Base-by-base conservation (phyloP, 2,113 vertebrate species). In the Hippoglossus stenolepis region DNA sequence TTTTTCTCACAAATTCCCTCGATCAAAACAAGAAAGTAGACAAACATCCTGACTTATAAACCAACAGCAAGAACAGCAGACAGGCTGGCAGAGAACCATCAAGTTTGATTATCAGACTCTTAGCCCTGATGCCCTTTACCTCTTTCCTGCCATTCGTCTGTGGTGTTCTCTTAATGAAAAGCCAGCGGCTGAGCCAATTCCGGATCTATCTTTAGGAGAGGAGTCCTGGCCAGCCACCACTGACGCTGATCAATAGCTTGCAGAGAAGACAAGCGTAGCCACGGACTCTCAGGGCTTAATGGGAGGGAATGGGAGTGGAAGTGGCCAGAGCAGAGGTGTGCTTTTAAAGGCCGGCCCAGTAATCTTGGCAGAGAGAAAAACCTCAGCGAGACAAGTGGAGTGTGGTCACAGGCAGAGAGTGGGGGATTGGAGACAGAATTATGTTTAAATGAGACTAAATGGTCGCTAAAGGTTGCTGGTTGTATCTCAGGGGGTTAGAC, bases 151-250 rank as follows among this genome's bases (percentile, higher is more conserved):
- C 85, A 77, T 90, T 84, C 69, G 58, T 81, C 84, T 81, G 65
- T n/a, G 65, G 74, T 49, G 73, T 79, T 82, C 74, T 77, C 88
- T 89, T 87, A 90, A 92, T 90, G 88, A 92, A 91, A 92, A 80
- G 57, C 69, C 64, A 11, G 80, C 20, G 21, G 70, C 89, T 64
- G 70, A 59, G 66, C 67, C 83, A 13, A 17, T 84, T 83, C 61
- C 57, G 21, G 81, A 90, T 81, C 84, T 69, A 85, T 90, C 80
- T 69, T 63, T 31, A 4, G 70, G 58, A 83, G 77, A 90, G 31
- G 72, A 81, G 80, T 45, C 45, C 64, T 58, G 18, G 83, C 80
- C 31, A 38, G 73, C 74, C 45, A 20, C 58, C 79, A 15, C 58
- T 65, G 81, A 84, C 28, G 77, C 75, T 90, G 89, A 90, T 90